phyloP scores from a whole-genome alignment of 1,140 invertebrate genomes.

The Anadara kagoshimensis region DNA sequence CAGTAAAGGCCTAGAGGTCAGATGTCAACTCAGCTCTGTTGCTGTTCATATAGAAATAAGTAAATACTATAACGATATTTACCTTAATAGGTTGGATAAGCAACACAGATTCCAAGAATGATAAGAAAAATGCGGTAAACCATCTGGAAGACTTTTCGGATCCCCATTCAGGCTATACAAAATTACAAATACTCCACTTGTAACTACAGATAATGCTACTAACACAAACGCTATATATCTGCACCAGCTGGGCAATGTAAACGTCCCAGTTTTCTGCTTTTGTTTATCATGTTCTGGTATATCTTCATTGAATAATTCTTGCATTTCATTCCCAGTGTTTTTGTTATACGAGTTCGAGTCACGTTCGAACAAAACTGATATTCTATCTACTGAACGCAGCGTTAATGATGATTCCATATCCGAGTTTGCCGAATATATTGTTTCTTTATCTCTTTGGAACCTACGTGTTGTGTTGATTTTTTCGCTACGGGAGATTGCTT shows the following conservation, averaged over 20 bases:
- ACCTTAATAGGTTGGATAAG: constrained; percentile 56
- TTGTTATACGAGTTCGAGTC: too few relatives aligned
- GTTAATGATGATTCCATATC: too few relatives aligned
- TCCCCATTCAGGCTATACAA: constrained; percentile 55
- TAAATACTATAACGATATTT: constrained; percentile 5
- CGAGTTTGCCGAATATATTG: too few relatives aligned
- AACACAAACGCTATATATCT: constrained; percentile 59
- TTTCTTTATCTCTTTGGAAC: too few relatives aligned
- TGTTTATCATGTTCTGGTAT: constrained; percentile 23
- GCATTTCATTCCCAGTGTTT: too few relatives aligned
- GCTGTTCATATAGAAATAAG: too few relatives aligned
- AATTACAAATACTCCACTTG: constrained; percentile 42
- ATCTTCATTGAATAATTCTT: neutral
- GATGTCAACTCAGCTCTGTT: too few relatives aligned
- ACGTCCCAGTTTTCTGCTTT: constrained; percentile 59
- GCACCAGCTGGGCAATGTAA: constrained; percentile 58
- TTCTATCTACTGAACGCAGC: too few relatives aligned
- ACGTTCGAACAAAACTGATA: too few relatives aligned
- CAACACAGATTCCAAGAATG: constrained; percentile 50
- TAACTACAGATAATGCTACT: constrained; percentile 27
- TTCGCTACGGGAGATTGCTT: too few relatives aligned
- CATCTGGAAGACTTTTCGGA: constrained; percentile 45
- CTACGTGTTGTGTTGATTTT: too few relatives aligned
- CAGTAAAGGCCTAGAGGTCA: too few relatives aligned
- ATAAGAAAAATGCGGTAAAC: constrained; percentile 49